A percentile compares a stretch with the other conserved stretches of the same genome.
Evolutionary conservation across 2,888 invertebrate species (phyloP).

Genomic region (Trichogramma evanescens): DNA sequence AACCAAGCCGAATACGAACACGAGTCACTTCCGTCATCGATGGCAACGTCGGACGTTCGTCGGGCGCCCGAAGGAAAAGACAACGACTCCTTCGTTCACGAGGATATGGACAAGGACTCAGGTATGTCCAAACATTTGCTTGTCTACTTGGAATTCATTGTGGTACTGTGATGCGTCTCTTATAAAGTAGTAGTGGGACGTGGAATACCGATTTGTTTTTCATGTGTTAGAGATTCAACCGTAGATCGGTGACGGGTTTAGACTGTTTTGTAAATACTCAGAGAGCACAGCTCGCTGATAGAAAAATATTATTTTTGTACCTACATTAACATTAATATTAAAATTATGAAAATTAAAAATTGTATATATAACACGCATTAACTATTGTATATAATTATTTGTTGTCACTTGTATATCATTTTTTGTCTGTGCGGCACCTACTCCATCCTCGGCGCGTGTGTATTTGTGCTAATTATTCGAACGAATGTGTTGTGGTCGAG

Average conservation of each 20-base stretch:
- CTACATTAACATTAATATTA: no score
- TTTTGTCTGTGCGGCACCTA: constrained; percentile 21
- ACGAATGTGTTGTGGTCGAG: constrained; percentile 33
- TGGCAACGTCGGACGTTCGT: constrained; percentile 51
- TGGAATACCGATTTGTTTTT: no score
- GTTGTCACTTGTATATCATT: background rate
- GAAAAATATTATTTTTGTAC: no score
- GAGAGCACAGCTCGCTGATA: no score
- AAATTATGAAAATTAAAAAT: no score
- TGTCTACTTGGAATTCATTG: constrained; percentile 34
- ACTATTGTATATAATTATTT: no score
- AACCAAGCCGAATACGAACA: constrained; percentile 17
- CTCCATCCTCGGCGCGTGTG: constrained; percentile 13
- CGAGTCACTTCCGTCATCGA: constrained; percentile 29
- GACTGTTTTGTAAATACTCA: background rate
- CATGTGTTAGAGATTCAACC: no score
- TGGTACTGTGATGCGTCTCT: constrained; percentile 32
- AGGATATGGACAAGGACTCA: constrained; percentile 54
- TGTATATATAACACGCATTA: no score
- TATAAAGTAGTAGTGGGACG: no score
- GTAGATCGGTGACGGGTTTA: background rate
- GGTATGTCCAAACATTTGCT: constrained; percentile 38
- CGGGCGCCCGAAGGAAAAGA: constrained; percentile 75
- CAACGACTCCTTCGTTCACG: constrained; percentile 61
- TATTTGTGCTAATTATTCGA: constrained; percentile 10